Evolutionary conservation across 2,113 vertebrate species (phyloP), one percentile per base, ranked within the genome.

Genomic region (Globicephala melas): DNA sequence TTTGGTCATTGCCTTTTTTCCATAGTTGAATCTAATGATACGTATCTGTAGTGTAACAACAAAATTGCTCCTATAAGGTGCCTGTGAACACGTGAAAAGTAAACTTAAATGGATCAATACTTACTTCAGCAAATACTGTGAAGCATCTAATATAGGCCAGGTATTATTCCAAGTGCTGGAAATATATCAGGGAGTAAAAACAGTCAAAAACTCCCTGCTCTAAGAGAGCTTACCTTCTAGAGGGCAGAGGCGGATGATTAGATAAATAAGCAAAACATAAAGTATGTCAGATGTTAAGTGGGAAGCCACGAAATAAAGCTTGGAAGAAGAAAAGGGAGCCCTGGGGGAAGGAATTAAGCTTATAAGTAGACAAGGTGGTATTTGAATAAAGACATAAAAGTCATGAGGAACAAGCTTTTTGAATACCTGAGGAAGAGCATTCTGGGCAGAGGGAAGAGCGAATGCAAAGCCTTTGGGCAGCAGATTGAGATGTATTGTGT

Each of bases 401-500:
- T 33, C 15, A 6, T 2, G 23, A 70, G 21, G 20, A 58, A 6
- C 33, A 53, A 25, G 28, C 12, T 58, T 41, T 67, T 26, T 13
- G 33, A 60, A 21, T 85, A 9, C 25, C 0, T 8, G 25, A 25
- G 65, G 47, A 60, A 81, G 31, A 50, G 18, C 63, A 14, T 41
- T 70, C 55, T 0, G 8, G 71, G 79, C 38, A 82, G 47, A 86
- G 38, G 86, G 68, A 44, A 60, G 3, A 14, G 36, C 14, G 6
- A 25, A 26, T 58, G 41, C 0, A 18, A 68, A 86, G 63, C 4
- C 36, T 68, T 38, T 20, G 71, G 5, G 17, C 31, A 23, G 9
- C 9, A 14, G 15, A 5, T 3, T 0, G 1, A 0, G 2, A 2
- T 47, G 2, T 36, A 11, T 25, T 77, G n/a, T n/a, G 31, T 55